Evolutionary conservation across 2,797 vertebrate species (phyloP).

Genomic region (Channallabes apus): DNA sequence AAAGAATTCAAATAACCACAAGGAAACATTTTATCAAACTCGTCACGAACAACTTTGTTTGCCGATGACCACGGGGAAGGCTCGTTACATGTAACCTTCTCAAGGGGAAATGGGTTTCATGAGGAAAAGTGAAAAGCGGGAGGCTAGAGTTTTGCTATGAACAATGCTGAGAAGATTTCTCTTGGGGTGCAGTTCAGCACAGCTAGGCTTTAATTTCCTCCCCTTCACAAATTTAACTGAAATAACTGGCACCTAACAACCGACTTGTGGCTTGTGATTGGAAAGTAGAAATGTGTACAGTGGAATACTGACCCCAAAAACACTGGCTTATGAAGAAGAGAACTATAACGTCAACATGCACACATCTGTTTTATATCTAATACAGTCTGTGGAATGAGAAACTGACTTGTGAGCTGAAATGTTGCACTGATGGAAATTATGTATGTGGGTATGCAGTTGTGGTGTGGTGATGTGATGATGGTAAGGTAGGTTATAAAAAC

Average conservation of each 20-base stretch:
- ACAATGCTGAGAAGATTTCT: slow-evolving; percentile 19
- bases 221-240: background rate
- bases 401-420: slow-evolving; percentile 21
- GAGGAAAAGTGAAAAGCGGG: slow-evolving; percentile 27
- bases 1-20: slow-evolving; percentile 20
- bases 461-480: slow-evolving; percentile 18
- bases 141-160: background rate
- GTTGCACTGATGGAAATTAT: slow-evolving; percentile 23
- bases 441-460: slow-evolving; percentile 13
- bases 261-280: background rate
- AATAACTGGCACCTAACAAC: background rate
- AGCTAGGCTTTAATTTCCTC: background rate
- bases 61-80: slow-evolving; percentile 57
- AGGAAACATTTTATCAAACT: slow-evolving; percentile 28
- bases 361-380: slow-evolving; percentile 24
- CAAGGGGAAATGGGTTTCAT: slow-evolving; percentile 55
- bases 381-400: slow-evolving; percentile 24
- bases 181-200: background rate
- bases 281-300: slow-evolving; percentile 6
- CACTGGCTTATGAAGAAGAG: slow-evolving; percentile 1
- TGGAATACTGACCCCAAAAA: slow-evolving; percentile 6
- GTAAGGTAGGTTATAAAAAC: background rate
- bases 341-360: background rate
- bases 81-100: slow-evolving; percentile 60
- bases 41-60: slow-evolving; percentile 56